Conservation (phyloP, 1,140 invertebrate species). For the Eueides isabella region DNA sequence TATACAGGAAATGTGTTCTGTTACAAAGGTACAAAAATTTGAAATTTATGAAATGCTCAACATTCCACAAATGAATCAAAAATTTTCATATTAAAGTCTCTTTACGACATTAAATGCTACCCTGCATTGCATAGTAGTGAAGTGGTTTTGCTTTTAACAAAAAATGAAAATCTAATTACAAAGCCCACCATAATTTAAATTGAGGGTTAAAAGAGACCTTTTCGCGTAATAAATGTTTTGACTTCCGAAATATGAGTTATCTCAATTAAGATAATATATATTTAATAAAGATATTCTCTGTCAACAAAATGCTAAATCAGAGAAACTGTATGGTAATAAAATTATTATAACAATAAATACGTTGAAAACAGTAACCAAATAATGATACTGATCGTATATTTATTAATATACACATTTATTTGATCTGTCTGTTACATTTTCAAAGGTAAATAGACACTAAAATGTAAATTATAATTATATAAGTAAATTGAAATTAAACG, state of each 20-base stretch:
- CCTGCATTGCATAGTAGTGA: constrained; percentile 29
- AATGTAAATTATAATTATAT: no score
- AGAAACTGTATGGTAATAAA: constrained; percentile 14
- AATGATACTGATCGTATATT: background rate
- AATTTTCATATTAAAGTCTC: constrained; percentile 48
- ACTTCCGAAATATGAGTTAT: constrained; percentile 23
- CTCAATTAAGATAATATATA: constrained; percentile 24
- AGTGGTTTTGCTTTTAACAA: constrained; percentile 35
- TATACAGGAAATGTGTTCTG: constrained; percentile 40
- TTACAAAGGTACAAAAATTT: constrained; percentile 44
- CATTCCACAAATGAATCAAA: constrained; percentile 46
- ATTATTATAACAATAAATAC: background rate
- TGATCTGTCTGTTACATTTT: background rate
- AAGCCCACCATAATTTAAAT: constrained; percentile 32
- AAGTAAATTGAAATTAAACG: no score
- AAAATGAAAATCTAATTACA: constrained; percentile 42
- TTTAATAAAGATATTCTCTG: constrained; percentile 27
- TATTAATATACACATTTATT: background rate
- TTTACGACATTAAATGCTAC: constrained; percentile 21
- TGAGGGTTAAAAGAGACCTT: constrained; percentile 30
- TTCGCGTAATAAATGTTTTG: constrained; percentile 36
- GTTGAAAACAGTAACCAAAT: no score
- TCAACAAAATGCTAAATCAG: constrained; percentile 27
- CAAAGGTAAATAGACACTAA: no score
- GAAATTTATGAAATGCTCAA: constrained; percentile 42